Conservation (phyloP, 2,113 vertebrate species). For the Thinocorus orbignyianus region DNA sequence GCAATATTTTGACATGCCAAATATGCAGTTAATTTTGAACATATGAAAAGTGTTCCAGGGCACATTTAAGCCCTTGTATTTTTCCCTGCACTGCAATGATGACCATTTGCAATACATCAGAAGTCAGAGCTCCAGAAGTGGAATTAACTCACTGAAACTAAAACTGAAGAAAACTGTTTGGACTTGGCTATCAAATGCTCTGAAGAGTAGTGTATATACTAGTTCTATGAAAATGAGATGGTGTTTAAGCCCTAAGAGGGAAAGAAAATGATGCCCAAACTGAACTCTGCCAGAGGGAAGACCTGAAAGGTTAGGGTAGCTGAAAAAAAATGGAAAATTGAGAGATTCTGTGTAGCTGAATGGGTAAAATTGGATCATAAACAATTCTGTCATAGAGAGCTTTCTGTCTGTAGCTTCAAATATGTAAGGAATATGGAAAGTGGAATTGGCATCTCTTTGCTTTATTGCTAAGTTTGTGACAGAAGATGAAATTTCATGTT, state of each 20-base stretch:
- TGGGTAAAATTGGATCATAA: not conserved
- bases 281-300: not conserved
- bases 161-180: not conserved
- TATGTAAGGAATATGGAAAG: not conserved
- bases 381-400: not conserved
- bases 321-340: not conserved
- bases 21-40: not conserved
- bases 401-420: not conserved
- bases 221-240: not conserved
- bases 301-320: not conserved
- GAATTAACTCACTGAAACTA: not conserved
- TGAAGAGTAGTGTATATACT: not conserved
- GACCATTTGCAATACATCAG: not conserved
- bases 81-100: not conserved
- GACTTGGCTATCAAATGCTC: not conserved
- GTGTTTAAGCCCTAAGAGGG: not conserved
- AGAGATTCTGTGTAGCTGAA: not conserved
- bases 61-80: not conserved
- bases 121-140: not conserved
- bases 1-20: not conserved
- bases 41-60: not conserved
- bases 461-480: not conserved
- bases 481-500: not conserved
- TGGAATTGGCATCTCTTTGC: not conserved
- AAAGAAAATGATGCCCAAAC: not conserved